These are phyloP conservation scores for Drosophila affinis DNA, from an alignment of 2,888 invertebrate genomes.

Conservation along the genomic window DNA sequence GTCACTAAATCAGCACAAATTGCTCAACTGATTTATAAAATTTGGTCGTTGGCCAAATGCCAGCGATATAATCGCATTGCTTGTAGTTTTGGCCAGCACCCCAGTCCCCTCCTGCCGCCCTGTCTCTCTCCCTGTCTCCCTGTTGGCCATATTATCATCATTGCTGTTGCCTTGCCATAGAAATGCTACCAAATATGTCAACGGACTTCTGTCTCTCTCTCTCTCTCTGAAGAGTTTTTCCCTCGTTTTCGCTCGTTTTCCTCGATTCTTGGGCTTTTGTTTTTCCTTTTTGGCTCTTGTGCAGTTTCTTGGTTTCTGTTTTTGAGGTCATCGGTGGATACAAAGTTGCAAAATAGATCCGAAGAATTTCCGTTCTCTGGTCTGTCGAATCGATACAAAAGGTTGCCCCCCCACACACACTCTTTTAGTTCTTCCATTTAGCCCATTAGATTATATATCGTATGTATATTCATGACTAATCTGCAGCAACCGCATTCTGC, in stretches of 20 bases:
- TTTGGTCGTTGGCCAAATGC: slow-evolving; percentile 70
- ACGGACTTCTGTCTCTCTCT: too few species aligned
- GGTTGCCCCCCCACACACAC: not conserved
- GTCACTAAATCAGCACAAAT: slow-evolving; percentile 78
- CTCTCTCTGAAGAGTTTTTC: slow-evolving; percentile 17
- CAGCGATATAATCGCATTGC: slow-evolving; percentile 72
- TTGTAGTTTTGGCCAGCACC: slow-evolving; percentile 49
- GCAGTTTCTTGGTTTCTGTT: not conserved
- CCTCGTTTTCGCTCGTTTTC: not conserved
- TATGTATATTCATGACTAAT: slow-evolving; percentile 31
- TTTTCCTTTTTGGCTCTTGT: not conserved
- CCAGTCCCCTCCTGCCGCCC: not conserved
- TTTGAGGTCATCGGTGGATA: not conserved
- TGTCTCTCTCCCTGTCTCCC: not conserved
- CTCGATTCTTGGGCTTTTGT: not conserved
- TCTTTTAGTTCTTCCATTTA: not conserved
- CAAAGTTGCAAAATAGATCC: not conserved
- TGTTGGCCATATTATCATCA: slow-evolving; percentile 35
- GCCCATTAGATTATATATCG: slow-evolving; percentile 19
- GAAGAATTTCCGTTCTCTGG: not conserved
- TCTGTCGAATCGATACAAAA: not conserved
- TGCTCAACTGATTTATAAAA: slow-evolving; percentile 76
- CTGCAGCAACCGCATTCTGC: slow-evolving; percentile 47
- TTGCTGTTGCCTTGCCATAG: slow-evolving; percentile 40
- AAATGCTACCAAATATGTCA: slow-evolving; percentile 64